Base-by-base conservation (phyloP, 2,113 vertebrate genomes). In the Elaphurus davidianus region DNA sequence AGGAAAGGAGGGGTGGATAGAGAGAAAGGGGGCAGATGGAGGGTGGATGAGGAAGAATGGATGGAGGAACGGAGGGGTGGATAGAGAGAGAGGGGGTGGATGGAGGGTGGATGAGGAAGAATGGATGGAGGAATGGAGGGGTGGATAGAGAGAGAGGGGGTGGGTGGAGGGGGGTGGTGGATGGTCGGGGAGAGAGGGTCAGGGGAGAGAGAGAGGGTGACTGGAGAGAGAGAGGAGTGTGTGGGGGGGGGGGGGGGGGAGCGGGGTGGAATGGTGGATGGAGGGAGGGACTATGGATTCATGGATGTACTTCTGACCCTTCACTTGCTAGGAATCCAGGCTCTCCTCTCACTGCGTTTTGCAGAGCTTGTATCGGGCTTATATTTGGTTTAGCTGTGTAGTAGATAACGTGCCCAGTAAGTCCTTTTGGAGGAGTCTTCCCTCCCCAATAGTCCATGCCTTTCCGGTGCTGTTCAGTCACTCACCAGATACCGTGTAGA, bases 361-460 rank as follows among this genome's bases (percentile, higher is more conserved):
- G 3, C 23, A 57, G 85, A 14, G 60, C 62, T 1, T 14, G 17
- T 28, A 1, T 57, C 59, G 12, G 50, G 50, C 50, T 27, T 23
- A 0, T 4, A 4, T 76, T 19, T 10, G n/a, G 27, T 36, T 25
- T 15, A 6, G n/a, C 36, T 60, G 30, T 84, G 1, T 47, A 8
- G 16, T 30, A 7, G 45, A 3, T 28, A 21, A 19, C 1, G 3
- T 11, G 7, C 12, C 0, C 2, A 2, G n/a, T 1, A 19, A 16
- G 23, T 62, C 12, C 6, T 17, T 60, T 62, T 9, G 64, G 47
- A 28, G 54, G 47, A 6, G 27, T 83, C 45, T 71, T n/a, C 40
- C 71, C 57, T 82, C 62, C 82, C 60, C 47, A 17, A 6, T 19
- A 30, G 52, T 23, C 25, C 40, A 1, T 21, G 8, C 79, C 43